These are phyloP conservation scores for Puffinus mauretanicus DNA, from an alignment of 2,113 vertebrate genomes.

Conservation along the genomic window DNA sequence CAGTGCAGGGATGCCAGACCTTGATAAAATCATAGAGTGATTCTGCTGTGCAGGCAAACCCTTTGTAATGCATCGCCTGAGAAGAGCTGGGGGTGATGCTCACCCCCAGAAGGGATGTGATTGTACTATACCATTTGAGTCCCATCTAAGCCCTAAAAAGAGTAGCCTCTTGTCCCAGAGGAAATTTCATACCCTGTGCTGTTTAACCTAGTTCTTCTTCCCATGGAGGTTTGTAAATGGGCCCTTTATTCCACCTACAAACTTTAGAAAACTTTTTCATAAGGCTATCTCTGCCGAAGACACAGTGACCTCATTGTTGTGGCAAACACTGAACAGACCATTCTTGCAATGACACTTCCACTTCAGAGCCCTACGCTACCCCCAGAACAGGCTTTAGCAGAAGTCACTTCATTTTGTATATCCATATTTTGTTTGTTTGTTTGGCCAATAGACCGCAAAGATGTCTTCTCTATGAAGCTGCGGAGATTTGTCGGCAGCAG, in stretches of 20 bases:
- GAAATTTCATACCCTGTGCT: slow-evolving; percentile 56
- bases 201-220: slow-evolving; percentile 54
- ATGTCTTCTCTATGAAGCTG: neutral
- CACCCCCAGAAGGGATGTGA: neutral
- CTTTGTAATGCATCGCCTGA: neutral
- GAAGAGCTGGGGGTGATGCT: neutral
- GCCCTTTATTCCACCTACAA: slow-evolving; percentile 42
- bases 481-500: neutral
- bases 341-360: slow-evolving; percentile 15
- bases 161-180: slow-evolving; percentile 31
- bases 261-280: slow-evolving; percentile 42
- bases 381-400: neutral
- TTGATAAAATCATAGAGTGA: slow-evolving; percentile 36
- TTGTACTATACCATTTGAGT: neutral
- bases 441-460: neutral
- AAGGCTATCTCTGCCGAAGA: slow-evolving; percentile 6
- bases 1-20: neutral
- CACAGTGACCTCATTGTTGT: slow-evolving; percentile 49
- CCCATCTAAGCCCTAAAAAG: slow-evolving; percentile 7
- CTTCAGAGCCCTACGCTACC: neutral
- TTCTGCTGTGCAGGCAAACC: neutral
- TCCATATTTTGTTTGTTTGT: neutral
- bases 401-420: neutral
- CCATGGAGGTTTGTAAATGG: slow-evolving; percentile 49
- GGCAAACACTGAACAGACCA: neutral